phyloP scores from a whole-genome alignment of 2,888 invertebrate species.

The Hedychridium roseum region DNA sequence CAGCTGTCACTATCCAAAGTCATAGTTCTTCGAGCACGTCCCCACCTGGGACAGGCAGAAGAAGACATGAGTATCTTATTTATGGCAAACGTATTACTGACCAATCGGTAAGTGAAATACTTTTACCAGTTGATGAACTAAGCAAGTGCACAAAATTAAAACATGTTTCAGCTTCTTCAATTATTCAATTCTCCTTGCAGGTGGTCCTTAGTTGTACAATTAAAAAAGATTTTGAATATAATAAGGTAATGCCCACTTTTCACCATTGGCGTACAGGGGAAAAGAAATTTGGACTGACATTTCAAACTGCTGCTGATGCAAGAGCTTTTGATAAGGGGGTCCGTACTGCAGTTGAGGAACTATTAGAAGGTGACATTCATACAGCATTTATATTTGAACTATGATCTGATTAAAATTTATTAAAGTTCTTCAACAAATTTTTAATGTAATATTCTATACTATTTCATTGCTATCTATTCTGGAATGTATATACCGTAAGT shows the following conservation, averaged over 20 bases:
- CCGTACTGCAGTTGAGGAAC: slow-evolving; percentile 85
- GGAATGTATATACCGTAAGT: slow-evolving; percentile 34
- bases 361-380: slow-evolving; percentile 79
- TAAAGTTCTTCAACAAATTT: not conserved
- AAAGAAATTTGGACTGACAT: slow-evolving; percentile 93
- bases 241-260: slow-evolving; percentile 98
- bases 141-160: not conserved
- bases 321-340: slow-evolving; percentile 94
- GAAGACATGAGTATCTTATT: slow-evolving; percentile 89
- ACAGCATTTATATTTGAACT: not conserved
- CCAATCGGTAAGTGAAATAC: slow-evolving; percentile 77
- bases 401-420: not conserved
- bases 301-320: slow-evolving; percentile 95
- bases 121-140: slow-evolving; percentile 6
- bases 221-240: slow-evolving; percentile 95
- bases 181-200: slow-evolving; percentile 65
- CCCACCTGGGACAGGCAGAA: slow-evolving; percentile 66
- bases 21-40: slow-evolving; percentile 55
- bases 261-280: slow-evolving; percentile 98
- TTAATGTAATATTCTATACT: slow-evolving; percentile 19
- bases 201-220: slow-evolving; percentile 93
- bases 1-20: slow-evolving; percentile 43
- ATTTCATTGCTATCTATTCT: slow-evolving; percentile 31
- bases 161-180: slow-evolving; percentile 5
- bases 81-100: slow-evolving; percentile 92